Conservation (phyloP, 1,140 invertebrate species). For the Drosophila mauritiana region DNA sequence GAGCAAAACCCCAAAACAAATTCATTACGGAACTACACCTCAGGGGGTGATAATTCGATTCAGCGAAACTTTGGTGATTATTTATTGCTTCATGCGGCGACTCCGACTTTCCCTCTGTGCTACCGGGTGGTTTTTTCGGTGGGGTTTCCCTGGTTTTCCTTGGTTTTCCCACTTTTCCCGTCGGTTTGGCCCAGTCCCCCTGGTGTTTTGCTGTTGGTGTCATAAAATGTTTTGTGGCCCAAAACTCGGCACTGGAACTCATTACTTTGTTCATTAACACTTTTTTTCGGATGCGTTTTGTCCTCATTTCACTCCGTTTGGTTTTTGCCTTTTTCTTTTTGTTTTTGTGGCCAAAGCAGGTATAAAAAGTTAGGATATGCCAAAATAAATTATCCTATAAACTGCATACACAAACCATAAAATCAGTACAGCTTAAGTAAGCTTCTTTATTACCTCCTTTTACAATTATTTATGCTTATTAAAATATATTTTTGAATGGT, state of each 20-base stretch:
- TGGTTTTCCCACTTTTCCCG: conserved; percentile 1
- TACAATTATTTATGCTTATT: neutral
- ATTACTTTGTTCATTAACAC: conserved; percentile 83
- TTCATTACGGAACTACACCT: conserved; percentile 82
- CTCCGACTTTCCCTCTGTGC: conserved; percentile 37
- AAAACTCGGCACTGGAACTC: conserved; percentile 76
- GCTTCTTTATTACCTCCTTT: neutral
- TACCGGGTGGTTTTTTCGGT: conserved; percentile 13
- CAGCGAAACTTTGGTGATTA: conserved; percentile 82
- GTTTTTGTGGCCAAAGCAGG: neutral
- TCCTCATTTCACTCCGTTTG: conserved; percentile 19
- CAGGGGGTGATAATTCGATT: conserved; percentile 82
- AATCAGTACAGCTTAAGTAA: no score
- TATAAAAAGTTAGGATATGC: conserved; percentile 11
- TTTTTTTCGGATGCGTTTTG: conserved; percentile 49
- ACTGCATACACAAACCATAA: neutral
- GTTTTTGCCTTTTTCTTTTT: conserved; percentile 31
- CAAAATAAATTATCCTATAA: conserved; percentile 25
- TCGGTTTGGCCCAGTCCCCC: conserved; percentile 37
- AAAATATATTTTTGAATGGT: neutral
- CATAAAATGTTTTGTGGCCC: conserved; percentile 79
- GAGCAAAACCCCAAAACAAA: conserved; percentile 78
- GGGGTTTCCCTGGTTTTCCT: conserved; percentile 14
- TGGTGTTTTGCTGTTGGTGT: conserved; percentile 78
- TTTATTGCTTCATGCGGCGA: conserved; percentile 78